These are phyloP conservation scores for Gulo gulo DNA, from an alignment of 2,113 vertebrate genomes.

Conservation along the genomic window DNA sequence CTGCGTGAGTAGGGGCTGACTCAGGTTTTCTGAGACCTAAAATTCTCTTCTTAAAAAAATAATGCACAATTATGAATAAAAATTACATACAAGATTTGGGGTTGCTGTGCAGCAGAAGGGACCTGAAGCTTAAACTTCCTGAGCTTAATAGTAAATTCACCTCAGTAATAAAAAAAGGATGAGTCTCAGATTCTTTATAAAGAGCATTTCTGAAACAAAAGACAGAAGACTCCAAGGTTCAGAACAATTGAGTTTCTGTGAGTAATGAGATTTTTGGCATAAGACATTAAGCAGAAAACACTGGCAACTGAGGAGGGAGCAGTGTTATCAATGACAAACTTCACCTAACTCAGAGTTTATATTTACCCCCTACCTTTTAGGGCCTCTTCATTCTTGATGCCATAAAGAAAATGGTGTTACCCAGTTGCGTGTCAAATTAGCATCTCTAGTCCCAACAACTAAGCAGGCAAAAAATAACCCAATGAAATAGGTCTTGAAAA, in stretches of 20 bases:
- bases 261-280: not conserved
- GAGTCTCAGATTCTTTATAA: not conserved
- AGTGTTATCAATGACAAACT: not conserved
- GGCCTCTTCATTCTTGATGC: not conserved
- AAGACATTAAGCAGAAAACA: not conserved
- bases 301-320: not conserved
- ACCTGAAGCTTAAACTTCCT: not conserved
- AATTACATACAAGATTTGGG: not conserved
- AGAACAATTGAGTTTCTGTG: not conserved
- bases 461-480: not conserved
- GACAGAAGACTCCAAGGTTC: not conserved
- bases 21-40: not conserved
- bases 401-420: not conserved
- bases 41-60: not conserved
- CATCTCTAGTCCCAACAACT: not conserved
- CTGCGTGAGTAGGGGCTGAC: not conserved
- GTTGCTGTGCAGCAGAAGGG: not conserved
- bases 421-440: not conserved
- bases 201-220: not conserved
- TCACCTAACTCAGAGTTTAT: not conserved
- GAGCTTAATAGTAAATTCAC: not conserved
- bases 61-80: not conserved
- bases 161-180: not conserved
- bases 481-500: not conserved
- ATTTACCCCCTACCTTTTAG: not conserved